Percentiles rank a stretch among this genome's conserved stretches.
Conservation (phyloP, 2,888 invertebrate species). For the Spilosoma lubricipeda region DNA sequence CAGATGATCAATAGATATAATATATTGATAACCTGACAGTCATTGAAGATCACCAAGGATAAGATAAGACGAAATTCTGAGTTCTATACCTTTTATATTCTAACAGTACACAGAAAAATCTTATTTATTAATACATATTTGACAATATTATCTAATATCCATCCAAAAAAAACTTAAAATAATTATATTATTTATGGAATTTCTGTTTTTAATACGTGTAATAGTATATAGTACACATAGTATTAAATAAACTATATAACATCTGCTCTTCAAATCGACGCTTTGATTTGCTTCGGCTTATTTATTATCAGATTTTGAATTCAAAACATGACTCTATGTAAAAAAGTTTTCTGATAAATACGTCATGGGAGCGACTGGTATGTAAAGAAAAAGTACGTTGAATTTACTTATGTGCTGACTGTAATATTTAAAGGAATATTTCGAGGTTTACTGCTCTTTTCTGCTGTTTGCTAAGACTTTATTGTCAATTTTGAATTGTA, state of each 20-base stretch:
- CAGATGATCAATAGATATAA: too few species aligned
- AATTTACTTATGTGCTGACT: not conserved
- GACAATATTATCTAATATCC: not conserved
- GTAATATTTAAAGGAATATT: not conserved
- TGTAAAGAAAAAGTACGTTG: not conserved
- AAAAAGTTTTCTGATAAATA: not conserved
- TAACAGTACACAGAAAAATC: not conserved
- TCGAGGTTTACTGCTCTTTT: not conserved
- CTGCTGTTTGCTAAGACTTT: not conserved
- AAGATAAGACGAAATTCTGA: not conserved
- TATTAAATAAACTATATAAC: too few species aligned
- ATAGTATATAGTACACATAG: too few species aligned
- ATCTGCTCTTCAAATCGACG: too few species aligned
- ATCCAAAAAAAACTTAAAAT: too few species aligned
- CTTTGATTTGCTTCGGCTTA: not conserved
- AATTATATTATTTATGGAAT: too few species aligned
- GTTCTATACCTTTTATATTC: not conserved
- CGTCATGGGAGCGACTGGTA: not conserved
- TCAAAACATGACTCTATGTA: not conserved
- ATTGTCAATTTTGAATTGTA: not conserved
- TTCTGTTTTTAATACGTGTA: too few species aligned
- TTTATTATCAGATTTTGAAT: not conserved
- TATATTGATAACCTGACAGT: too few species aligned
- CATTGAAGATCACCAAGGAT: not conserved
- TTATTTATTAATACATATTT: too few species aligned